Conservation (phyloP, 2,888 invertebrate genomes). For the Nephrocerus scutellatus region DNA sequence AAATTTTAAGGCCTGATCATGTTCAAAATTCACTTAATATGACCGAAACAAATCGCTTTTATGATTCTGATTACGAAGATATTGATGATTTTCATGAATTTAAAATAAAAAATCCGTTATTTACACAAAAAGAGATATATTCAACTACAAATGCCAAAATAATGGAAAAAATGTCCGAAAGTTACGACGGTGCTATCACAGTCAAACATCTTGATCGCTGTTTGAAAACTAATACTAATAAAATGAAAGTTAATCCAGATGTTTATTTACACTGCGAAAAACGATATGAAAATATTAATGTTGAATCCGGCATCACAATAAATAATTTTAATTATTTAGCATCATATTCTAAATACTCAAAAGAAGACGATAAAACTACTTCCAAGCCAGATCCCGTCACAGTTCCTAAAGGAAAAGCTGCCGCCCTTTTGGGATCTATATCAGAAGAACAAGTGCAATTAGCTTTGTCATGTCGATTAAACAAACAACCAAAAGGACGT, state of each 20-base stretch:
- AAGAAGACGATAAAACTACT: conserved; percentile 2
- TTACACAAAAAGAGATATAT: conserved; percentile 8
- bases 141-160: conserved; percentile 7
- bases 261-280: conserved; percentile 39
- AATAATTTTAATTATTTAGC: no score
- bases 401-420: conserved; percentile 28
- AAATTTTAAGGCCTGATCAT: no score
- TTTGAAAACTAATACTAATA: conserved; percentile 6
- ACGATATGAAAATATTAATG: conserved; percentile 24
- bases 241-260: conserved; percentile 27
- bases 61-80: conserved; percentile 25
- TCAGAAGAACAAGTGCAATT: conserved; percentile 26
- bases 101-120: conserved; percentile 17
- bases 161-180: conserved; percentile 12
- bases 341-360: no score
- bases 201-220: conserved; percentile 8
- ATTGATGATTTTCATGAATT: conserved; percentile 19
- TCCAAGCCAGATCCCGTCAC: conserved; percentile 8
- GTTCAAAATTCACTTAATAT: no score
- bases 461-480: conserved; percentile 13
- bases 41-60: conserved; percentile 22
- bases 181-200: conserved; percentile 5
- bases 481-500: conserved; percentile 22
- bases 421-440: conserved; percentile 30
- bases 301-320: conserved; percentile 12